Evolutionary conservation across 2,113 vertebrate species (phyloP), one percentile per base, ranked within the genome.

Genomic region (Gasterosteus aculeatus): DNA sequence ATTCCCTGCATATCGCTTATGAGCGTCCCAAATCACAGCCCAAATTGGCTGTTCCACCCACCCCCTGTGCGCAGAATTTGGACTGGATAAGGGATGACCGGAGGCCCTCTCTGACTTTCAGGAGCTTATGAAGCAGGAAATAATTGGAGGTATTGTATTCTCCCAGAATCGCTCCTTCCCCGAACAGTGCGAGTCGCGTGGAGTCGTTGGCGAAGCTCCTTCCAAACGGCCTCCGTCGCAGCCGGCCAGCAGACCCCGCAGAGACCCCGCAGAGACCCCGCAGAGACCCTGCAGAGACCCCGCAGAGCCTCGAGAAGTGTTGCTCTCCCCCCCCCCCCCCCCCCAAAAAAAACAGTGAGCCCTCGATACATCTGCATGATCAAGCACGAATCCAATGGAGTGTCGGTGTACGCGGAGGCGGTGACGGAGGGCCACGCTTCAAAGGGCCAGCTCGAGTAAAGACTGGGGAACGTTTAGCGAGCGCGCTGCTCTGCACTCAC

Each of bases 21-120:
- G 82, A 90, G 84, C 68, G 42, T 78, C 80, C 77, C 86, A 88
- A 91, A 85, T 93, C 84, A 91, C 51, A 46, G 49, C 47, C 62
- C 57, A 89, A 87, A 91, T 87, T 75, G 85, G 60, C 78, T 87
- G 63, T 69, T 90, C 74, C 77, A 87, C n/a, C 10, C n/a, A 16
- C 47, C 44, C 1, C 54, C 75, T 74, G 67, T 53, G 56, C 65
- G 53, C 61, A 58, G 65, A 89, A 84, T 75, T 77, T 46, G 31
- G 62, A 78, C 73, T 60, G 51, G 67, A 81, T 73, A 82, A 89
- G 67, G 53, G 84, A 82, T 87, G 81, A 88, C 84, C 51, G 6
- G 58, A 53, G 81, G 72, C 66, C 62, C 64, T 68, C 53, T 66
- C 26, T 87, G 69, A 85, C 80, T 89, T 88, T 87, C 75, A 73